Evolutionary conservation across 1,140 invertebrate genomes (phyloP).

Genomic region (Dendroctonus valens): DNA sequence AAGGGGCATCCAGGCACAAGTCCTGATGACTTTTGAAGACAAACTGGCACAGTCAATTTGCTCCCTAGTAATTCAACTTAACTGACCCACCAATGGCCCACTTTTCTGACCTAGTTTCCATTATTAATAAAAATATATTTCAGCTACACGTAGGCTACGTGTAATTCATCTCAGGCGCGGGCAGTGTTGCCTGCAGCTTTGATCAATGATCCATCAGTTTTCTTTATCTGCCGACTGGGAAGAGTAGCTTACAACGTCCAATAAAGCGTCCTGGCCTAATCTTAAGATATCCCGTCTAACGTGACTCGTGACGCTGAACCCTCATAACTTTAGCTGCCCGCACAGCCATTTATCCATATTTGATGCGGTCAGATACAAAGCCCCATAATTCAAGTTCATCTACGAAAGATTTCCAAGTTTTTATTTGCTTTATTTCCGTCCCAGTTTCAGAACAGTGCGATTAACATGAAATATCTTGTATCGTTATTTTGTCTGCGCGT

Average conservation of each 20-base stretch:
- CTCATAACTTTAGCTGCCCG: conserved; percentile 38
- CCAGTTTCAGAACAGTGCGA: conserved; percentile 8
- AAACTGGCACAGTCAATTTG: no score
- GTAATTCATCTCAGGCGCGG: no score
- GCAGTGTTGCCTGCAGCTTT: not conserved
- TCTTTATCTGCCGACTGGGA: conserved; percentile 39
- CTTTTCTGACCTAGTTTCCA: no score
- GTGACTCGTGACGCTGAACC: conserved; percentile 37
- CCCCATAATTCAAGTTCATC: conserved; percentile 32
- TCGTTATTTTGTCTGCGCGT: not conserved
- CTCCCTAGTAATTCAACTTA: no score
- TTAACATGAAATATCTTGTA: conserved; percentile 1
- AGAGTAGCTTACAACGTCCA: conserved; percentile 45
- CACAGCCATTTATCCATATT: conserved; percentile 41
- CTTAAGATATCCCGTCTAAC: conserved; percentile 37
- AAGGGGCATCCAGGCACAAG: no score
- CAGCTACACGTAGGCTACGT: no score
- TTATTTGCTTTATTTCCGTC: conserved; percentile 17
- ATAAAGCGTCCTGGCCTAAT: conserved; percentile 44
- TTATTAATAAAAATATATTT: no score
- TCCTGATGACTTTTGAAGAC: no score
- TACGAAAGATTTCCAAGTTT: conserved; percentile 21
- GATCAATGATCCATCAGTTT: conserved; percentile 27
- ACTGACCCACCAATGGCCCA: no score
- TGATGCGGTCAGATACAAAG: conserved; percentile 38